Percentiles rank a stretch among this genome's conserved stretches.
phyloP scores from a whole-genome alignment of 1,140 invertebrate genomes.

The Drosophila oshimai region DNA sequence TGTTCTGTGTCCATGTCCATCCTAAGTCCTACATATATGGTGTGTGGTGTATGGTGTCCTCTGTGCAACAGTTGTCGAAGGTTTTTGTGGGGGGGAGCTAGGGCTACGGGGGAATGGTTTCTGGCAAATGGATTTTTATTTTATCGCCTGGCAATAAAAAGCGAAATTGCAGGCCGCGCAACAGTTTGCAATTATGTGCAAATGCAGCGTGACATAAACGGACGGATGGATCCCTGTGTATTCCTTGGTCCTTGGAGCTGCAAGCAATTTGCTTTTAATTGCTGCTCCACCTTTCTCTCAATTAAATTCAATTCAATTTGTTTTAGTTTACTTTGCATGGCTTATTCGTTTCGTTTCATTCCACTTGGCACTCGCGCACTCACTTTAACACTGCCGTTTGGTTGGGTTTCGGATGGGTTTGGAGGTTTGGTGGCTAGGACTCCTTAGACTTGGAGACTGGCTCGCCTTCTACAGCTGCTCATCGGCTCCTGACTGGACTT shows the following conservation, averaged over 20 bases:
- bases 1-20: neutral
- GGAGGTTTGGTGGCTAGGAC: conserved; percentile 5
- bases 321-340: conserved; percentile 21
- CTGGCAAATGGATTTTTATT: conserved; percentile 53
- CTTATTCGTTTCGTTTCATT: conserved; percentile 16
- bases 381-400: conserved; percentile 18
- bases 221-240: conserved; percentile 2
- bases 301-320: conserved; percentile 53
- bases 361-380: conserved; percentile 27
- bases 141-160: conserved; percentile 55
- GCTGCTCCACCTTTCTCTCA: conserved; percentile 24
- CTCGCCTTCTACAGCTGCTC: conserved; percentile 1
- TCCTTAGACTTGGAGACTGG: neutral
- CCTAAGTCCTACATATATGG: conserved; percentile 6
- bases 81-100: neutral
- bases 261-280: conserved; percentile 55
- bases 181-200: conserved; percentile 79
- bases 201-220: conserved; percentile 47
- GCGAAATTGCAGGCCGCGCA: conserved; percentile 59
- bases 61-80: conserved; percentile 63
- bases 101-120: conserved; percentile 25
- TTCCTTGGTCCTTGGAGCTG: neutral
- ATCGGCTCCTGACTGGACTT: conserved; percentile 15
- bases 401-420: neutral
- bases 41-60: neutral